A percentile compares a stretch with the other conserved stretches of the same genome.
phyloP scores from a whole-genome alignment of 1,140 invertebrate species.

The Zaprionus ornatus region DNA sequence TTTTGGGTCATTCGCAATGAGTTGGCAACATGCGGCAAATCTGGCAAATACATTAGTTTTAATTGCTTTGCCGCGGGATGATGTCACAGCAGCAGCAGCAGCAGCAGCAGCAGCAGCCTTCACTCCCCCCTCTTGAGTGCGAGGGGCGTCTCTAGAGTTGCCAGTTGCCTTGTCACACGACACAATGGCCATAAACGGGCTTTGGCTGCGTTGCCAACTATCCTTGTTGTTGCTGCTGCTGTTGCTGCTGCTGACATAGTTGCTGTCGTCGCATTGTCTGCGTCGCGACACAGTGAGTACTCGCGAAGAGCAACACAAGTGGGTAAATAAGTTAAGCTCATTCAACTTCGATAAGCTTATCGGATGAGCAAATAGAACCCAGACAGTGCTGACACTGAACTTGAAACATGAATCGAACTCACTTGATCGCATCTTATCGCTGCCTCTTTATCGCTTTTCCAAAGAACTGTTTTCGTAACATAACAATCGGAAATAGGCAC shows the following conservation, averaged over 20 bases:
- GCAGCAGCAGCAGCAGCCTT: slow-evolving; percentile 34
- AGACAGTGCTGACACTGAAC: neutral
- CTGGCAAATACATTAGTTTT: slow-evolving; percentile 67
- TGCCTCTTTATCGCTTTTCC: neutral
- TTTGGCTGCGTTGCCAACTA: slow-evolving; percentile 39
- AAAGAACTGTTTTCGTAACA: neutral
- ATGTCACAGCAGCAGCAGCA: slow-evolving; percentile 45
- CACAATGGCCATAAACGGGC: slow-evolving; percentile 53
- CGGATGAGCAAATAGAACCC: neutral
- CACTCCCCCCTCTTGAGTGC: neutral
- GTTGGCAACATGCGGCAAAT: slow-evolving; percentile 55
- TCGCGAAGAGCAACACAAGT: neutral
- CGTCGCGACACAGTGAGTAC: neutral
- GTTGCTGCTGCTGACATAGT: slow-evolving; percentile 11
- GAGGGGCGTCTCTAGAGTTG: slow-evolving; percentile 9
- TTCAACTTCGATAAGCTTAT: neutral
- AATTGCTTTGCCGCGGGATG: slow-evolving; percentile 53
- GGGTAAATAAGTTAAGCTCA: neutral
- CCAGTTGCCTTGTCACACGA: slow-evolving; percentile 49
- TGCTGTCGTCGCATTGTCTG: slow-evolving; percentile 55
- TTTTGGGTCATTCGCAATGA: slow-evolving; percentile 47
- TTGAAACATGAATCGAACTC: neutral
- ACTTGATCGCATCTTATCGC: neutral
- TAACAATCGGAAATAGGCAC: neutral
- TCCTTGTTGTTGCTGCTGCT: slow-evolving; percentile 31